Base-by-base conservation (phyloP, 2,888 invertebrate genomes). In the Meghimatium bilineatum region DNA sequence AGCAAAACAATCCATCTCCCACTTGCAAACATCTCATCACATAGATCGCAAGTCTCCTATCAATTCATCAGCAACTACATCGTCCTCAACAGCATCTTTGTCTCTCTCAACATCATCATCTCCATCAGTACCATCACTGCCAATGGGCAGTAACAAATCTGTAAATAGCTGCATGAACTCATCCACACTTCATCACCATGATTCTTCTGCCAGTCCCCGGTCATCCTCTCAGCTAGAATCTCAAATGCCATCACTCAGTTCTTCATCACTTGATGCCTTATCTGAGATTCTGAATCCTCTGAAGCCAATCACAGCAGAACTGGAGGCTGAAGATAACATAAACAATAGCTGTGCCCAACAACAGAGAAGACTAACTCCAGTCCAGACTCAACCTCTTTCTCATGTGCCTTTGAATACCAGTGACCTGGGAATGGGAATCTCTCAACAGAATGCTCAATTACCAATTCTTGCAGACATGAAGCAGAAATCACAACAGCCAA, bases 281-380 rank as follows among this genome's bases (percentile, higher is more conserved):
- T 83, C 83, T 1, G 84, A 84, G 26, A 84, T 84, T n/a, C 63
- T 84, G 26, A n/a, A n/a, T n/a, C 84, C 84, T 44, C 80, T 84
- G 23, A 84, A 84, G 49, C 84, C 84, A 20, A 84, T 84, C 56
- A 84, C 84, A 23, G 80, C 84, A 63, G 84, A 84, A 44, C 32
- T 84, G 29, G 80, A 84, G 56, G 78, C 80, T 12, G 83, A 69
- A 29, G 83, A 49, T 0, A 72, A 17, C 6, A 67, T 76, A 17
- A 78, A 56, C 71, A 75, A 32, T 49, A 83, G 78, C 71, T 83
- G 83, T 71, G 83, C 78, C 29, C 83, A 83, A 60, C 77, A 82
- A 29, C 69, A 72, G 29, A 60, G 74, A n/a, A 34, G 67, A 26
- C 67, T 10, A 12, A 69, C 60, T 12, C 78, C 80, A n/a, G 80